Evolutionary conservation across 2,888 invertebrate genomes (phyloP), one percentile per base, ranked within the genome.

Genomic region (Drosophila histrio): DNA sequence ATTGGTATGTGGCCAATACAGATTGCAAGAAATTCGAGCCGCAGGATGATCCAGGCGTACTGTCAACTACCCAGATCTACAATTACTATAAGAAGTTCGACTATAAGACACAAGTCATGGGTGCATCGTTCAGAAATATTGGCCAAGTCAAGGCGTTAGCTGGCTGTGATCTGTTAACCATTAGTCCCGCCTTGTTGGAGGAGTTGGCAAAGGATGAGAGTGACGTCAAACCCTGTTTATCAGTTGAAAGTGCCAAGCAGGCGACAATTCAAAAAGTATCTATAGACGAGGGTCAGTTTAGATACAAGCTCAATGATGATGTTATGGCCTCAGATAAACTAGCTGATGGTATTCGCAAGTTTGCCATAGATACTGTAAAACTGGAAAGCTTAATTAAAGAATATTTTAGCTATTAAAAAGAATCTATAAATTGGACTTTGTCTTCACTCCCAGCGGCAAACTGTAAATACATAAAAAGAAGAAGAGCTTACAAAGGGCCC

Each of bases 41-140:
- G 0, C 94, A 95, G 59, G 96, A 98, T 59, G 99, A 99, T 92
- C 99, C 99, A 0, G 99, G 99, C 34, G 99, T 99, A 0, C 77
- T 96, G 77, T 98, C 98, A 5, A 99, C 99, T 0, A 97, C 97
- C 0, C 95, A 95, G 84, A 98, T 99, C 78, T 99, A 97, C 93
- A 99, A 99, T 91, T 99, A 99, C 91, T 99, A 99, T 93, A 99
- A 99, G 93, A 99, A 98, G 92, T 98, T 96, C 91, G 97, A 95
- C 6, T 98, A 99, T 92, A 96, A 97, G 91, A 99, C 99, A 0
- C 97, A 97, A 43, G 98, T 99, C 1, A 99, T 99, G 99, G 99
- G 99, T 8, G 99, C 99, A 1, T 99, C 99, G 0, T 99, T 99
- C 94, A 94, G 99, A 60, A 99, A 99, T 92, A 94, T 94, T 8